These are phyloP conservation scores for Cynopterus brachyotis DNA, from an alignment of 2,113 vertebrate genomes.

Conservation along the genomic window DNA sequence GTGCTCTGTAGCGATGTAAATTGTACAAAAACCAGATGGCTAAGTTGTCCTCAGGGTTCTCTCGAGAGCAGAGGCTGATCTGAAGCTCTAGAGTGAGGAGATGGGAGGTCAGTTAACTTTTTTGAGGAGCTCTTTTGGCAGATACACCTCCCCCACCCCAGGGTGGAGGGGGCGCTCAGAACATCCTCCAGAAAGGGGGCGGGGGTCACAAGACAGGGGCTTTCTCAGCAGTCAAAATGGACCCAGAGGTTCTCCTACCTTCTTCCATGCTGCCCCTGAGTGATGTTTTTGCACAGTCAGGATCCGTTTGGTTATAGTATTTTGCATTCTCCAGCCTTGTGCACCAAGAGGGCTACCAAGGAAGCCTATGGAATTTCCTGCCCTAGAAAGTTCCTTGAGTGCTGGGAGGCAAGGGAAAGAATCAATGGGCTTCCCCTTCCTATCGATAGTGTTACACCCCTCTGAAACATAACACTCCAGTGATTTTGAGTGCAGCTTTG, in stretches of 20 bases:
- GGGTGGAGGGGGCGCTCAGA: neutral
- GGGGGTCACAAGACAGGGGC: neutral
- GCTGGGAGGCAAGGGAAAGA: neutral
- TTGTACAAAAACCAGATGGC: slow-evolving; percentile 66
- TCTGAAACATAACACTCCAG: neutral
- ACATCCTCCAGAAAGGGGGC: neutral
- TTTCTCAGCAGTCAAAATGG: neutral
- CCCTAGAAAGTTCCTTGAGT: neutral
- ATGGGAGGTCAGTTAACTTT: neutral
- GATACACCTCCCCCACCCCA: too few relatives aligned
- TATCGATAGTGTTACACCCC: neutral
- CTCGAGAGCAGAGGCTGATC: neutral
- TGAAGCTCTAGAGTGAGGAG: neutral
- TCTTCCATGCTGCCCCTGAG: neutral
- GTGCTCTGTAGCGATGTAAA: neutral
- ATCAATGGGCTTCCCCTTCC: neutral
- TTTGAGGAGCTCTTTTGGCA: neutral
- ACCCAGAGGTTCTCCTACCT: neutral
- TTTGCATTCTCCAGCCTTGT: neutral
- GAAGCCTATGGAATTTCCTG: neutral
- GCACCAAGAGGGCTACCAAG: neutral
- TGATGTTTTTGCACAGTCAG: neutral
- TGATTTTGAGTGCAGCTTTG: neutral
- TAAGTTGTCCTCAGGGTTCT: slow-evolving; percentile 50
- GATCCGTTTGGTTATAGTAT: neutral